Evolutionary conservation across 1,140 invertebrate genomes (phyloP).

Genomic region (Ctenoplectra terminalis): DNA sequence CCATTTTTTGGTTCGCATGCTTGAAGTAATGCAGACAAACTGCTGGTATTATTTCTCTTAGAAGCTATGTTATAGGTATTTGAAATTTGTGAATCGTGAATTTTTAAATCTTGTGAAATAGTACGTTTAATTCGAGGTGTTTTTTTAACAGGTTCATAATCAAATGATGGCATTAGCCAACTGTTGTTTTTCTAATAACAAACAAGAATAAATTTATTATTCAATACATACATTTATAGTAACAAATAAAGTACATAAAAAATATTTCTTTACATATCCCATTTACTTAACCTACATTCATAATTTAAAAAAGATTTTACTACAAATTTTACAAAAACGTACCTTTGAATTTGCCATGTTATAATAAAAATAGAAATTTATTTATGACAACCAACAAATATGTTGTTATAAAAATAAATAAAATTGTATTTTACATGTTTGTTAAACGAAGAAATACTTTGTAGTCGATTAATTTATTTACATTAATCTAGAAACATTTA

Average conservation of each 20-base stretch:
- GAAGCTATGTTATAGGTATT: background rate
- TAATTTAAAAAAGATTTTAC: no score
- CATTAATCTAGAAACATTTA: background rate
- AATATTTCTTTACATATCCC: no score
- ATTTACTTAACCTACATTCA: no score
- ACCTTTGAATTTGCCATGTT: constrained; percentile 31
- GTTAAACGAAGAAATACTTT: background rate
- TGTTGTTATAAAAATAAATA: background rate
- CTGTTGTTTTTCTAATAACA: constrained; percentile 42
- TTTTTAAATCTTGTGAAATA: background rate
- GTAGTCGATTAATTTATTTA: background rate
- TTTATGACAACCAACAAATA: background rate
- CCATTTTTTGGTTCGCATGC: constrained; percentile 74
- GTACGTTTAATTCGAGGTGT: background rate
- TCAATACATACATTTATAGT: background rate
- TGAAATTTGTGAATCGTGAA: background rate
- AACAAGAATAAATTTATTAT: background rate
- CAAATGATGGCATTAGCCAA: constrained; percentile 60
- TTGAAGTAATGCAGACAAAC: constrained; percentile 70
- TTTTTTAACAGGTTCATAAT: constrained; percentile 7
- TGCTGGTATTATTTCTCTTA: constrained; percentile 56
- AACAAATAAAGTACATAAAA: background rate
- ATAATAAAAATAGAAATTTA: background rate
- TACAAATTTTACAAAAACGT: background rate
- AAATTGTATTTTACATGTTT: background rate